Evolutionary conservation across 2,888 invertebrate species (phyloP).

Genomic region (Cordilura impudica): DNA sequence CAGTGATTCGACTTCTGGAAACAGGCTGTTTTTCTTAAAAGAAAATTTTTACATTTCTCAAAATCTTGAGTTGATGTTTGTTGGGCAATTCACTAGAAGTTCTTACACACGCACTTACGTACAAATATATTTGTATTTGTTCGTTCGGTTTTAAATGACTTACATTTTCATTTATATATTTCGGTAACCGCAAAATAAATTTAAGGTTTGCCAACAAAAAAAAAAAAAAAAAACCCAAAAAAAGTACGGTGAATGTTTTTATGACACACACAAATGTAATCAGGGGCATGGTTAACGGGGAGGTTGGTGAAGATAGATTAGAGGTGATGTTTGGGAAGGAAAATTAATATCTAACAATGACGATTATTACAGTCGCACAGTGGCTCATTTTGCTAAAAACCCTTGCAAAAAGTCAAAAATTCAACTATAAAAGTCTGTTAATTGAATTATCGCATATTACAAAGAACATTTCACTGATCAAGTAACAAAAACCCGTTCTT

Average conservation of each 20-base stretch:
- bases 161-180: slow-evolving; percentile 31
- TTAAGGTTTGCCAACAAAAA: slow-evolving; percentile 40
- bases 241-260: slow-evolving; percentile 24
- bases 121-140: neutral
- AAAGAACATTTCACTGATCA: too few relatives aligned
- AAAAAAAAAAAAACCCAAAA: slow-evolving; percentile 4
- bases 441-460: too few relatives aligned
- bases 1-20: too few relatives aligned
- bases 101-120: too few relatives aligned
- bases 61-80: neutral
- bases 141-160: slow-evolving; percentile 9
- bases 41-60: neutral
- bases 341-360: too few relatives aligned
- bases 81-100: slow-evolving; percentile 26
- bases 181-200: slow-evolving; percentile 45
- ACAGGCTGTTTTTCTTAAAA: neutral
- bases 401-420: too few relatives aligned
- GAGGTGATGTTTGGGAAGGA: too few relatives aligned
- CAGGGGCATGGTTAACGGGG: neutral
- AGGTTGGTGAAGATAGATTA: neutral
- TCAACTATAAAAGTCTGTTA: too few relatives aligned
- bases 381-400: too few relatives aligned
- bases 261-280: neutral
- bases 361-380: too few relatives aligned
- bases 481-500: too few relatives aligned